Evolutionary conservation across 2,888 invertebrate genomes (phyloP).

Genomic region (Laspeyria flexula): DNA sequence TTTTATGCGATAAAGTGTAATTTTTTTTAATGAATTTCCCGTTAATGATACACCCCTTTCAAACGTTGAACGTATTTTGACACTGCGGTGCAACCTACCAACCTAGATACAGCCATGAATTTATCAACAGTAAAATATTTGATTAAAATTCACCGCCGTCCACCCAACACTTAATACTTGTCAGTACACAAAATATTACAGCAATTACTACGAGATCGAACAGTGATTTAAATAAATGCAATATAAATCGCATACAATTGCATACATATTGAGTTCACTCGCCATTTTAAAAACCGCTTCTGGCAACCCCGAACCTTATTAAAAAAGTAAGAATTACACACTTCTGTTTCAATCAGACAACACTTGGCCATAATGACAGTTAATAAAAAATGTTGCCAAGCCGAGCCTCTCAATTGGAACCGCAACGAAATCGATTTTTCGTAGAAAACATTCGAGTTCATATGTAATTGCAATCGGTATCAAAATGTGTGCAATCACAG

Average conservation of each 20-base stretch:
- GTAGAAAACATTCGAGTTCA: conserved; percentile 30
- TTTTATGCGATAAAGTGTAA: too few species aligned
- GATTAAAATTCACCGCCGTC: neutral
- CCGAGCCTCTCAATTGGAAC: conserved; percentile 9
- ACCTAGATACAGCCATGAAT: too few species aligned
- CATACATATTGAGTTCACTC: neutral
- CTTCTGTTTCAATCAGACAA: conserved; percentile 42
- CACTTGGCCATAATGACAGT: conserved; percentile 33
- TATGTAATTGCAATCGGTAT: conserved; percentile 49
- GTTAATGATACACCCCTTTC: too few species aligned
- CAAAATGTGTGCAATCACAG: conserved; percentile 51
- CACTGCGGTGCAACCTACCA: too few species aligned
- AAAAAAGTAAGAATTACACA: conserved; percentile 29
- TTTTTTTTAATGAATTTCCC: too few species aligned
- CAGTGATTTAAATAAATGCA: conserved; percentile 2
- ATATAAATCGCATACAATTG: conserved; percentile 1
- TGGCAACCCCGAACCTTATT: conserved; percentile 7
- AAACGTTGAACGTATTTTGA: too few species aligned
- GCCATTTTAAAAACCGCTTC: conserved; percentile 2
- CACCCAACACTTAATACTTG: conserved; percentile 3
- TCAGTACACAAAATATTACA: conserved; percentile 5
- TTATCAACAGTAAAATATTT: neutral
- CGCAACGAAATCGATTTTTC: conserved; percentile 32
- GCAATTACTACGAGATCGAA: conserved; percentile 1
- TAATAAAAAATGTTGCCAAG: conserved; percentile 40